phyloP scores from a whole-genome alignment of 37 sponge, comb jelly and placozoan genomes.

The Chondrilla cf. caribensis region DNA sequence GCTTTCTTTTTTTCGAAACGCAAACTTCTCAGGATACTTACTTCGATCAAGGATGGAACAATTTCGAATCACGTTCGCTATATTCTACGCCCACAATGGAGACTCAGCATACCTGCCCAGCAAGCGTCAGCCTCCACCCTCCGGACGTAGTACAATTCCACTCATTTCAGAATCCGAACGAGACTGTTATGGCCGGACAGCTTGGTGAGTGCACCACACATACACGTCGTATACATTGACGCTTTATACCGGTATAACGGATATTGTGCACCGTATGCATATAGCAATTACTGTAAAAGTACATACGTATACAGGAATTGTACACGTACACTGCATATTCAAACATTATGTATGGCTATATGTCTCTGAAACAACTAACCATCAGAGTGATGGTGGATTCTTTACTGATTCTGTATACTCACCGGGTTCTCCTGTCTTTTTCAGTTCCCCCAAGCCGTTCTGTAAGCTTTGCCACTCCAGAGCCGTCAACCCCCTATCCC shows the following conservation, averaged over 20 bases:
- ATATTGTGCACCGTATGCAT: not conserved
- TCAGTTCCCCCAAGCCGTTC: not conserved
- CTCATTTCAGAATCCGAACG: too few relatives aligned
- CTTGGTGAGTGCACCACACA: not conserved
- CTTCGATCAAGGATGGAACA: not conserved
- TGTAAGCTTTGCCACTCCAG: not conserved
- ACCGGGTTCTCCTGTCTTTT: not conserved
- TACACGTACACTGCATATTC: not conserved
- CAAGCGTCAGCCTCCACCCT: conserved; percentile 5
- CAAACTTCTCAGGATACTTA: not conserved
- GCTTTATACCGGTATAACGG: too few relatives aligned
- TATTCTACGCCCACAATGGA: conserved; percentile 1
- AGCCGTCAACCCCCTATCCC: conserved; percentile 3
- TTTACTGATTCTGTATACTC: not conserved
- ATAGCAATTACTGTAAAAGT: too few relatives aligned
- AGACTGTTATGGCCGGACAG: not conserved
- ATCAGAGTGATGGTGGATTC: not conserved
- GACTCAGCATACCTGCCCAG: not conserved
- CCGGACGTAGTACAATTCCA: not conserved
- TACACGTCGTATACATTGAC: too few relatives aligned
- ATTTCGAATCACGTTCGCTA: not conserved
- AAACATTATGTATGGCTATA: not conserved
- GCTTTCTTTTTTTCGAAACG: not conserved
- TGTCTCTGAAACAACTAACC: not conserved
- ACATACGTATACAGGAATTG: too few relatives aligned